Percentiles rank a stretch among this genome's conserved stretches.
These are phyloP conservation scores for Scomber japonicus DNA, from an alignment of 2,113 vertebrate species.

Conservation along the genomic window DNA sequence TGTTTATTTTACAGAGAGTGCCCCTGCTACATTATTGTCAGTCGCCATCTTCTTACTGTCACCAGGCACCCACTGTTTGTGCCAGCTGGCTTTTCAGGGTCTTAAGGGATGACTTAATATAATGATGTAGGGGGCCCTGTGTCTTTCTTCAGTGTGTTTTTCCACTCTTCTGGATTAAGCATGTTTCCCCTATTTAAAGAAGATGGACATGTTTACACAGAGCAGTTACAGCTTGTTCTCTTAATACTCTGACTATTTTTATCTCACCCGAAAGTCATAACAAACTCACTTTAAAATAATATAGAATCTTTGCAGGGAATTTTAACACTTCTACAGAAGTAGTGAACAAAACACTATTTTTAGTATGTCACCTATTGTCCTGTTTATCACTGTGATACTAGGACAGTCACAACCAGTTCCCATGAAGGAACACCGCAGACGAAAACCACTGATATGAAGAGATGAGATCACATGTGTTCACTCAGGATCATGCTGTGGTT, in stretches of 20 bases:
- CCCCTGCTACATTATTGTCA: slow-evolving; percentile 34
- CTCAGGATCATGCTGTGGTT: neutral
- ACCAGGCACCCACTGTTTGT: slow-evolving; percentile 51
- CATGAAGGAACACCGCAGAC: slow-evolving; percentile 39
- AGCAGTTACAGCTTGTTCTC: slow-evolving; percentile 9
- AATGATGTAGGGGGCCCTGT: slow-evolving; percentile 2
- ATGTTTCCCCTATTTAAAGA: slow-evolving; percentile 43
- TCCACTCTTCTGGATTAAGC: slow-evolving; percentile 46
- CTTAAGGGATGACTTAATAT: slow-evolving; percentile 45
- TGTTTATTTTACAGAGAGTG: slow-evolving; percentile 64
- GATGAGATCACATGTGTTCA: slow-evolving; percentile 31
- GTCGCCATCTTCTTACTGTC: slow-evolving; percentile 48
- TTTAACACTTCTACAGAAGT: neutral
- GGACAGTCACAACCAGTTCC: slow-evolving; percentile 26
- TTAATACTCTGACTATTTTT: neutral
- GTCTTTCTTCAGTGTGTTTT: slow-evolving; percentile 46
- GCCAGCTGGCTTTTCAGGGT: slow-evolving; percentile 40
- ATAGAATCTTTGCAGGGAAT: neutral
- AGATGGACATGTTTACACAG: neutral
- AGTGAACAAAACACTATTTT: neutral
- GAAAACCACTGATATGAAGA: slow-evolving; percentile 43
- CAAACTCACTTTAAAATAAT: neutral
- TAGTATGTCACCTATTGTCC: neutral
- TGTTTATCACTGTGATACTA: neutral
- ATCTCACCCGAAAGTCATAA: neutral